phyloP scores from a whole-genome alignment of 1,140 invertebrate species.

The Papilio xuthus region DNA sequence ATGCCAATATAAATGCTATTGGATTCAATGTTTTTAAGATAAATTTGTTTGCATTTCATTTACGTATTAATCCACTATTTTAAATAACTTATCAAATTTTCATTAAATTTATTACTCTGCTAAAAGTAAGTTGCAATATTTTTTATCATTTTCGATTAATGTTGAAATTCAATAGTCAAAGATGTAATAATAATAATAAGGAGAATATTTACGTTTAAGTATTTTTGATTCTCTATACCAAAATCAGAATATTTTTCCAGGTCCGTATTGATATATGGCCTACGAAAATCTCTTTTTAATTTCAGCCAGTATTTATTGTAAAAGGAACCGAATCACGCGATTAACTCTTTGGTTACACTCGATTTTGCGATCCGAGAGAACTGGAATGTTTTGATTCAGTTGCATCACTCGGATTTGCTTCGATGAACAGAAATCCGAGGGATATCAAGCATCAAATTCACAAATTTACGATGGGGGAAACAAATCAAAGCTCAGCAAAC shows the following conservation, averaged over 20 bases:
- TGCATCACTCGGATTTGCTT: constrained; percentile 18
- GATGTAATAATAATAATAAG: no score
- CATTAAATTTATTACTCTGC: no score
- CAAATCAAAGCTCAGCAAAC: constrained; percentile 67
- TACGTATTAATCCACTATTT: neutral
- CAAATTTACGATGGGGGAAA: constrained; percentile 60
- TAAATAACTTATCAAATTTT: no score
- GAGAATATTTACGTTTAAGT: no score
- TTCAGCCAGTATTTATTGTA: neutral
- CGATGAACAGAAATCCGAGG: constrained; percentile 23
- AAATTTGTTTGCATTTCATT: neutral
- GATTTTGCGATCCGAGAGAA: neutral
- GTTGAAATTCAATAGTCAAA: no score
- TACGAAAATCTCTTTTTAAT: neutral
- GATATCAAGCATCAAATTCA: constrained; percentile 46
- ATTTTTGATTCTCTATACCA: neutral
- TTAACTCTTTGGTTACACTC: neutral
- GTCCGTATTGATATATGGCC: neutral
- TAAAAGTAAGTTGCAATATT: no score
- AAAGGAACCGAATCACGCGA: neutral
- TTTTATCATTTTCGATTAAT: no score
- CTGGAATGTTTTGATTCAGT: constrained; percentile 22
- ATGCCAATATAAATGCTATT: neutral
- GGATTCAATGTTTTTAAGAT: neutral
- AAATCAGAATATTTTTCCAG: neutral